phyloP scores from a whole-genome alignment of 2,797 vertebrate genomes.

The Pseudochromis fuscus region DNA sequence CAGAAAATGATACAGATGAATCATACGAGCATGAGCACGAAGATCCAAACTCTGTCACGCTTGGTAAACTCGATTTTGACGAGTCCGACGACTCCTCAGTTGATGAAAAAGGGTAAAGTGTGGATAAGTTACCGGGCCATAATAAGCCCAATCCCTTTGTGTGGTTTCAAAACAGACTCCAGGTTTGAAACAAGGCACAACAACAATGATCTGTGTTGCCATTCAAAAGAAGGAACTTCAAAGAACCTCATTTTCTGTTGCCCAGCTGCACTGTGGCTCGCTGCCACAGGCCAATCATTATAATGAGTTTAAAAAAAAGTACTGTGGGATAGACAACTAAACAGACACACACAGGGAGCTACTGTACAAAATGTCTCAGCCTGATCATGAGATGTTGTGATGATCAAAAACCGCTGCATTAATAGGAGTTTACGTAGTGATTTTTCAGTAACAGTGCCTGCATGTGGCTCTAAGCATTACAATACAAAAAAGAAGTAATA shows the following conservation, averaged over 20 bases:
- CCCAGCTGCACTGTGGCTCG: constrained; percentile 63
- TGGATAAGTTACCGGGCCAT: constrained; percentile 29
- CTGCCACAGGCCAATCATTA: constrained; percentile 70
- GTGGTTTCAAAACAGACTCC: constrained; percentile 61
- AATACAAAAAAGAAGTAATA: not conserved
- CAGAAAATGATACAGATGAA: constrained; percentile 44
- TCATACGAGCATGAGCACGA: constrained; percentile 24
- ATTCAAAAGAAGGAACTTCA: constrained; percentile 75
- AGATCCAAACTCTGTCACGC: constrained; percentile 20
- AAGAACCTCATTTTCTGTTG: constrained; percentile 70
- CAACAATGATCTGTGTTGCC: constrained; percentile 58
- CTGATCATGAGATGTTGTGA: constrained; percentile 15
- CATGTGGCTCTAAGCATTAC: not conserved
- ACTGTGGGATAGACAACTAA: constrained; percentile 46
- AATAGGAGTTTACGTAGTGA: constrained; percentile 6
- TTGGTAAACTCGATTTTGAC: constrained; percentile 30
- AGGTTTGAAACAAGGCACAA: constrained; percentile 63
- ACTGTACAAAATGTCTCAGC: constrained; percentile 31
- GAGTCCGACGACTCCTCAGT: constrained; percentile 36
- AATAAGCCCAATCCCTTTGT: constrained; percentile 60
- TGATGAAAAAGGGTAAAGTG: constrained; percentile 29
- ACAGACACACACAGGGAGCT: constrained; percentile 23
- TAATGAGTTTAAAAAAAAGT: constrained; percentile 59
- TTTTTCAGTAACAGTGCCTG: not conserved
- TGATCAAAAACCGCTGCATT: constrained; percentile 27